These are phyloP conservation scores for Gymnocephalus cernua DNA, from an alignment of 2,113 vertebrate species.

Conservation along the genomic window DNA sequence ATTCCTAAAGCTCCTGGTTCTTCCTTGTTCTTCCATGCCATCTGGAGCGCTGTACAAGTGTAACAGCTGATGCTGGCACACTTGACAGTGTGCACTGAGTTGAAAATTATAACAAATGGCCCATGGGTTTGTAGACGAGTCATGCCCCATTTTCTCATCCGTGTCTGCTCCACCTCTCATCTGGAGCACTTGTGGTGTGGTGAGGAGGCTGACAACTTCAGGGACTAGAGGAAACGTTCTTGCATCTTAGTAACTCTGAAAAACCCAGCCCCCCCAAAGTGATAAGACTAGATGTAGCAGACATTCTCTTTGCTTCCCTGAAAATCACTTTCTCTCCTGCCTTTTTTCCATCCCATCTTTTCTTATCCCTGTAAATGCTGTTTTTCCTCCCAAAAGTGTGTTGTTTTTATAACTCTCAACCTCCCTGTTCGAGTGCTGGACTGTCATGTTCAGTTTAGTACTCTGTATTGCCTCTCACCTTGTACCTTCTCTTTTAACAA, in stretches of 20 bases:
- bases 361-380: constrained; percentile 39
- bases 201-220: constrained; percentile 56
- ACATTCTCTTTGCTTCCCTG: constrained; percentile 41
- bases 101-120: constrained; percentile 66
- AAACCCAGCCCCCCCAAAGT: constrained; percentile 40
- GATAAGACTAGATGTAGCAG: constrained; percentile 31
- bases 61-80: constrained; percentile 70
- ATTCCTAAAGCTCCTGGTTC: constrained; percentile 25
- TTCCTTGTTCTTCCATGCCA: constrained; percentile 5
- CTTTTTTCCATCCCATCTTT: constrained; percentile 26
- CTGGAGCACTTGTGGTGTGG: constrained; percentile 56
- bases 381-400: constrained; percentile 20
- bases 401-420: constrained; percentile 28
- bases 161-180: constrained; percentile 68
- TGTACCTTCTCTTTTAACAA: constrained; percentile 26
- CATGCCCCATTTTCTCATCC: constrained; percentile 68
- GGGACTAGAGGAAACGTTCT: constrained; percentile 59
- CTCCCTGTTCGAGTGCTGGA: constrained; percentile 29
- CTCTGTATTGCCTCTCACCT: constrained; percentile 22
- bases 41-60: constrained; percentile 16
- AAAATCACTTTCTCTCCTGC: constrained; percentile 48
- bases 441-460: constrained; percentile 40
- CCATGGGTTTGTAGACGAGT: constrained; percentile 55
- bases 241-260: constrained; percentile 30
- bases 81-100: constrained; percentile 62